phyloP scores from a whole-genome alignment of 2,888 invertebrate species.

The Meteorus colon region DNA sequence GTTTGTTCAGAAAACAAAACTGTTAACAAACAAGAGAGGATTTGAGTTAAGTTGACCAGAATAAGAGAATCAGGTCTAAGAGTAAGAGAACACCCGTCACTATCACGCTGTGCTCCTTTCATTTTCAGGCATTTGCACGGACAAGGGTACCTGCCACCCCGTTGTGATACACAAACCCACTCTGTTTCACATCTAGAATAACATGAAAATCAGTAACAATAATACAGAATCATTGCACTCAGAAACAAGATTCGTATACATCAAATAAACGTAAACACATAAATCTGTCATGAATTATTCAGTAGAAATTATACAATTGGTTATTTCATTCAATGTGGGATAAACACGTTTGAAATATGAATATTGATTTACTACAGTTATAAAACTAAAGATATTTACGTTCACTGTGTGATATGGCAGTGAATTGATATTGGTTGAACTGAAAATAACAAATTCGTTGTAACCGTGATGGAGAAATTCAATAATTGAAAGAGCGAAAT shows the following conservation, averaged over 20 bases:
- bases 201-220: neutral
- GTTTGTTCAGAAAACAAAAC: conserved; percentile 29
- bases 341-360: neutral
- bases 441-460: conserved; percentile 22
- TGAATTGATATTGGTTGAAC: neutral
- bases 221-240: conserved; percentile 18
- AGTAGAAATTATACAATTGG: neutral
- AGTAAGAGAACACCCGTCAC: conserved; percentile 44
- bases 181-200: conserved; percentile 11
- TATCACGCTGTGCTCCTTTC: conserved; percentile 50
- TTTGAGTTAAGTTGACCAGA: neutral
- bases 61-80: neutral
- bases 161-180: conserved; percentile 44
- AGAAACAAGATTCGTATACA: neutral
- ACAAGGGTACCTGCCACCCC: conserved; percentile 26
- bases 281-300: neutral
- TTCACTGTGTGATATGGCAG: neutral
- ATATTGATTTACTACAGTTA: neutral
- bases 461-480: conserved; percentile 28
- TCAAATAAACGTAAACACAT: neutral
- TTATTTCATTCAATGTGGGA: neutral
- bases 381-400: neutral
- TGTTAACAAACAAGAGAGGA: neutral
- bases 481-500: conserved; percentile 38
- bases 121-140: conserved; percentile 47